A percentile compares a stretch with the other conserved stretches of the same genome.
phyloP scores from a whole-genome alignment of 2,113 vertebrate genomes.

The Artemisiospiza belli region DNA sequence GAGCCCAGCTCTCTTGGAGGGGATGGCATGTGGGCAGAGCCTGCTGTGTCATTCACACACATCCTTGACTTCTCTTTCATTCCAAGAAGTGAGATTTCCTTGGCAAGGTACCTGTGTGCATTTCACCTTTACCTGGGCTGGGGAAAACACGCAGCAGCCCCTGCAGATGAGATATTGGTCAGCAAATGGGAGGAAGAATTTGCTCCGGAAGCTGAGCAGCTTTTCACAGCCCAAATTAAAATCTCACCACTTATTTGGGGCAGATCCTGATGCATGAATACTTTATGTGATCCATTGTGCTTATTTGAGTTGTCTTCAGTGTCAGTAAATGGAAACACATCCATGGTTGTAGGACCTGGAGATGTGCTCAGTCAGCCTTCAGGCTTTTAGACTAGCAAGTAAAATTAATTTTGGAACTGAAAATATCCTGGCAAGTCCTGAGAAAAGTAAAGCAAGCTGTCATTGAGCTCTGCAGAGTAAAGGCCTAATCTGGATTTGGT shows the following conservation, averaged over 20 bases:
- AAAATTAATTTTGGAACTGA: background rate
- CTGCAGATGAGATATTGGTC: background rate
- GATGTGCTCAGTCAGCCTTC: background rate
- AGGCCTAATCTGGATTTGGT: background rate
- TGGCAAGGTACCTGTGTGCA: background rate
- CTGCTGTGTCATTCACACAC: background rate
- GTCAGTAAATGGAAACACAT: background rate
- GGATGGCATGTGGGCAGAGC: background rate
- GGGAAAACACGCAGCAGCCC: background rate
- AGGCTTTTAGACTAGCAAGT: background rate
- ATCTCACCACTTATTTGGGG: background rate
- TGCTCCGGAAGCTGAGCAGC: background rate
- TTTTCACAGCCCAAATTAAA: background rate
- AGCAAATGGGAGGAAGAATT: background rate
- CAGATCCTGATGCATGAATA: background rate
- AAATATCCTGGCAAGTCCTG: background rate
- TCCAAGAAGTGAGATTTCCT: background rate
- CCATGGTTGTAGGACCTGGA: background rate
- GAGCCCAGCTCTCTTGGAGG: accelerated
- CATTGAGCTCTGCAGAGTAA: background rate
- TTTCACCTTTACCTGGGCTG: background rate
- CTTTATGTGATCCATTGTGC: background rate
- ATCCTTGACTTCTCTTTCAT: background rate
- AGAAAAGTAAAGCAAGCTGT: background rate
- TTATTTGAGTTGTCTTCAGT: background rate